Evolutionary conservation across 1,140 invertebrate species (phyloP), one percentile per base, ranked within the genome.

Genomic region (Leguminivora glycinivorella): DNA sequence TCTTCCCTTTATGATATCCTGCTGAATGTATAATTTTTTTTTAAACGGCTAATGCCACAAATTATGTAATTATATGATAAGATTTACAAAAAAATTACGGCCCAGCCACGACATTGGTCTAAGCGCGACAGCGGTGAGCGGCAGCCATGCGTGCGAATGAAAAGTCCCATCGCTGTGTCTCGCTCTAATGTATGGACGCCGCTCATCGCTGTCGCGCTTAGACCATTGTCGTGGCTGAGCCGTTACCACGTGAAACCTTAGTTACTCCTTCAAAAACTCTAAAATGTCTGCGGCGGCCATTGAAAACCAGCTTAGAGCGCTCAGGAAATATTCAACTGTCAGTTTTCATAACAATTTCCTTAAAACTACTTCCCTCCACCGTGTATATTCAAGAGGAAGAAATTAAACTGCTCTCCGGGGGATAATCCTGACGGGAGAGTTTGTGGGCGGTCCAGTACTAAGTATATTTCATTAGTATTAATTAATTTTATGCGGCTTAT

Each of bases 381-480:
- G 67, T 71, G 58, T 72, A 75, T 73, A 74, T 76, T 73, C 74
- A 72, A 43, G 52, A 72, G 68, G 72, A 75, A 78, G 73, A 74
- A 78, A 78, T 78, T 76, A 78, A 74, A 78, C 74, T 74, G 74
- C 71, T 68, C 74, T 70, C 72, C 4, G n/a, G 47, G 60, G 71
- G 74, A 72, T 78, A 63, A 76, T 74, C 74, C 38, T 14, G 14
- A n/a, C 19, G 58, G 26, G 70, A 56, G 26, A 40, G 40, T 43
- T 67, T 72, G 68, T 38, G 26, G 38, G 70, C 63, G 22, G 63
- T 63, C 58, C 71, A 71, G 68, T 52, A 67, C 70, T 74, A 74
- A 78, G 74, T 72, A 75, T 56, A 71, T 70, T 72, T 72, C 72
- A 75, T 76, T 75, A 75, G 70, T 71, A 75, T 75, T 77, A 77